Evolutionary conservation across 1,140 invertebrate genomes (phyloP).

Genomic region (Pachypeltis micranthus): DNA sequence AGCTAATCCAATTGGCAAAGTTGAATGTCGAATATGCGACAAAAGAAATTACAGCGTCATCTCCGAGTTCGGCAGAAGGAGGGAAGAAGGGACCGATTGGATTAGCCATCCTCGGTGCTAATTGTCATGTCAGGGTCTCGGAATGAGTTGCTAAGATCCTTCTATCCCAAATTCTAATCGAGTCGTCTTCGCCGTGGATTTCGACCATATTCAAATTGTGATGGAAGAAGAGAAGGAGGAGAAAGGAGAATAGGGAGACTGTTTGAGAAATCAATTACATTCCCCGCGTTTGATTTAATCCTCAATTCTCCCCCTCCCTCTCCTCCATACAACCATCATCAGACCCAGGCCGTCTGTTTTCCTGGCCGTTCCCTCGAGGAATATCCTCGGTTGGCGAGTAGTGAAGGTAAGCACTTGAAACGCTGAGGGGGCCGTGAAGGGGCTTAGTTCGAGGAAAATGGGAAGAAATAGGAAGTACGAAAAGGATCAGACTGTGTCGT

Average conservation of each 20-base stretch:
- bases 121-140: slow-evolving; percentile 1
- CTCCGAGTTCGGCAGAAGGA: background rate
- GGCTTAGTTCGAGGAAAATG: too few species aligned
- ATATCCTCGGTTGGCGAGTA: background rate
- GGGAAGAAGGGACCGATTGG: background rate
- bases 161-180: slow-evolving; percentile 5
- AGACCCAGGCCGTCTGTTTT: too few species aligned
- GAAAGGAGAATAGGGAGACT: slow-evolving; percentile 4
- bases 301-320: background rate
- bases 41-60: slow-evolving; percentile 4
- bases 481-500: too few species aligned
- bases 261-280: slow-evolving; percentile 13
- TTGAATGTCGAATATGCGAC: slow-evolving; percentile 2
- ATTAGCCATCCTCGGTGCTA: slow-evolving; percentile 3
- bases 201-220: background rate
- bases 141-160: slow-evolving; percentile 1
- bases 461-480: too few species aligned
- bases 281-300: slow-evolving; percentile 1
- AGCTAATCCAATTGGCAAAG: background rate
- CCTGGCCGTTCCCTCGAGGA: background rate
- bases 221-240: background rate
- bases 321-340: too few species aligned
- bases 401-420: too few species aligned
- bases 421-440: too few species aligned
- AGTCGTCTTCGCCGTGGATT: background rate